Percentiles rank a stretch among this genome's conserved stretches.
These are phyloP conservation scores for Nasua narica DNA, from an alignment of 2,797 vertebrate genomes.

Conservation along the genomic window DNA sequence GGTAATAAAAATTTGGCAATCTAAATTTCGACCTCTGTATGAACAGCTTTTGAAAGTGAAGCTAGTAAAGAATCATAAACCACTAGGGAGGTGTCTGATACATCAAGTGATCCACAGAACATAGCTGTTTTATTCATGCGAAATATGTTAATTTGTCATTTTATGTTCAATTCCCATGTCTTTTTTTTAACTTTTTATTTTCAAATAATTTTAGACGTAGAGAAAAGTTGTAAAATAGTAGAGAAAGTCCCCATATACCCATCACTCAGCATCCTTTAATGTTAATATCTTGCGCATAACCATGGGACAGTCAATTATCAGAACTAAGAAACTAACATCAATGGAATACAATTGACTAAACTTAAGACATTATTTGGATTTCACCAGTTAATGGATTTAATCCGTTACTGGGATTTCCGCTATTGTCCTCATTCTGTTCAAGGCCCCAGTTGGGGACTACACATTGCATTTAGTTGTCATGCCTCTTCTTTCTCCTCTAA, in stretches of 20 bases:
- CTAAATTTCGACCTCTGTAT: slow-evolving; percentile 34
- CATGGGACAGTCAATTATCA: not conserved
- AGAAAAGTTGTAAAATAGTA: not conserved
- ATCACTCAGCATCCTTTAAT: not conserved
- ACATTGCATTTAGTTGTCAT: not conserved
- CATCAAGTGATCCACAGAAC: not conserved
- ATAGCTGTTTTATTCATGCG: not conserved
- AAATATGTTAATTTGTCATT: slow-evolving; percentile 2
- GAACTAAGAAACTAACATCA: not conserved
- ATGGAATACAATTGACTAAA: not conserved
- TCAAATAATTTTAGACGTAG: slow-evolving; percentile 12
- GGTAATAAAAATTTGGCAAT: slow-evolving; percentile 8
- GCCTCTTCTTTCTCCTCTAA: not conserved
- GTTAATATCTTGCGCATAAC: not conserved
- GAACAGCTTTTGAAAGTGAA: slow-evolving; percentile 43
- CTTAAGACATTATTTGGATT: not conserved
- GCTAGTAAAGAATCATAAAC: not conserved
- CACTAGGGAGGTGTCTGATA: not conserved
- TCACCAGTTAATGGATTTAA: not conserved
- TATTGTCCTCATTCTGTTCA: not conserved
- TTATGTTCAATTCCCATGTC: not conserved
- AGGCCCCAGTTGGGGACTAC: not conserved
- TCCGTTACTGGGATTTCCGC: not conserved
- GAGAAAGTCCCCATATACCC: not conserved
- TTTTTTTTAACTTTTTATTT: not conserved